Evolutionary conservation across 2,888 invertebrate genomes (phyloP).

Genomic region (Xestia rhomboidea): DNA sequence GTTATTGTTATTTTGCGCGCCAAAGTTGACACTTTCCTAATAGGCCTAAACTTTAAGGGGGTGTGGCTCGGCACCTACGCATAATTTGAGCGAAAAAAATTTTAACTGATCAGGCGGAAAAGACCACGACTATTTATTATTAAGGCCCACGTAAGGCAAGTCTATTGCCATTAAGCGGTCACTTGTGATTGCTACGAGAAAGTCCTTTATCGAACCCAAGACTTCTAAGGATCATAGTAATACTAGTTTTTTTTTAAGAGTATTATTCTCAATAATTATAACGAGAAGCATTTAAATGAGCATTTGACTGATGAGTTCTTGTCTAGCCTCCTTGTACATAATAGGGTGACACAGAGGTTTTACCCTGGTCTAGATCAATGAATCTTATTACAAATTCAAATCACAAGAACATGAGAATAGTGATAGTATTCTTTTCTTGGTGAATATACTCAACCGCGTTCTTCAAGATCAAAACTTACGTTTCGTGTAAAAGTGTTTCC

Average conservation of each 20-base stretch:
- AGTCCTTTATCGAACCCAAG: too few relatives aligned
- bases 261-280: background rate
- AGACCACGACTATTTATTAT: too few relatives aligned
- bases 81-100: too few relatives aligned
- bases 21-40: too few relatives aligned
- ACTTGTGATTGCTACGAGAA: too few relatives aligned
- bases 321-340: background rate
- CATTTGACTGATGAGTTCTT: background rate
- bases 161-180: too few relatives aligned
- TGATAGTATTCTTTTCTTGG: background rate
- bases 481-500: background rate
- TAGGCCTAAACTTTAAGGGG: too few relatives aligned
- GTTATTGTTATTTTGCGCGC: too few relatives aligned
- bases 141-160: too few relatives aligned
- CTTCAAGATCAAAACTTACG: too few relatives aligned
- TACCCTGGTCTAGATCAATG: background rate
- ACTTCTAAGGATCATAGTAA: background rate
- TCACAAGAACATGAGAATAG: background rate
- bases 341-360: background rate
- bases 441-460: conserved; percentile 6
- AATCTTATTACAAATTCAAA: background rate
- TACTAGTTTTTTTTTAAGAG: background rate
- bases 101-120: too few relatives aligned
- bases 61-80: too few relatives aligned
- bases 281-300: background rate